Percentiles rank a stretch among this genome's conserved stretches.
These are phyloP conservation scores for Scylla paramamosain DNA, from an alignment of 1,140 invertebrate genomes.

Conservation along the genomic window DNA sequence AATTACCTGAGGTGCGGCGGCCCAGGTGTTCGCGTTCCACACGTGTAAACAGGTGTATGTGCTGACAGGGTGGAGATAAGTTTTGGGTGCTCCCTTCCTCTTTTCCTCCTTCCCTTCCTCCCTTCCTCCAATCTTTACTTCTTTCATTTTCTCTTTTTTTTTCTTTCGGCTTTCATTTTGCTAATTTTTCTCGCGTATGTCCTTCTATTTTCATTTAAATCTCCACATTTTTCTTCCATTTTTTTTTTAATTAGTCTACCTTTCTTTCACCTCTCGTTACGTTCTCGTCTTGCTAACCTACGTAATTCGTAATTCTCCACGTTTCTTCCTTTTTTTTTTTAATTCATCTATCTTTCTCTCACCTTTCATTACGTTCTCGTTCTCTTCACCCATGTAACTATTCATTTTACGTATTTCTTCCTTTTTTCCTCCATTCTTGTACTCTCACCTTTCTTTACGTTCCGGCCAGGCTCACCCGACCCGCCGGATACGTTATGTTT, in stretches of 20 bases:
- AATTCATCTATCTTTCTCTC: not conserved
- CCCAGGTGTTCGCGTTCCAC: no score
- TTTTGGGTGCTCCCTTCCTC: not conserved
- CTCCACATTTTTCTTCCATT: not conserved
- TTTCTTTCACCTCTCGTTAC: not conserved
- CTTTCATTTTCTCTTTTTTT: not conserved
- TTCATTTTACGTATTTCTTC: not conserved
- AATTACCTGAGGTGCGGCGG: no score
- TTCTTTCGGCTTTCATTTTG: not conserved
- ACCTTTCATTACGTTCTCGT: no score
- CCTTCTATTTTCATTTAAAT: no score
- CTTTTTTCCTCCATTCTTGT: not conserved
- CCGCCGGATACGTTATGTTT: no score
- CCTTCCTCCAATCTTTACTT: not conserved
- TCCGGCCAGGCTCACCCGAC: no score
- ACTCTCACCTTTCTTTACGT: no score
- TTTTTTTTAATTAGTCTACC: not conserved
- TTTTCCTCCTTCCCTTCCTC: not conserved
- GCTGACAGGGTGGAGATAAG: no score
- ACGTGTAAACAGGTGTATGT: no score
- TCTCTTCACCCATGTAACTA: not conserved
- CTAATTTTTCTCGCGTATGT: no score
- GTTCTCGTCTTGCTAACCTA: not conserved
- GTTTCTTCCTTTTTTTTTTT: not conserved
- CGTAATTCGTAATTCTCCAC: not conserved